A percentile compares a stretch with the other conserved stretches of the same genome.
Conservation (phyloP, 1,140 invertebrate species). For the Trissolcus basalis region DNA sequence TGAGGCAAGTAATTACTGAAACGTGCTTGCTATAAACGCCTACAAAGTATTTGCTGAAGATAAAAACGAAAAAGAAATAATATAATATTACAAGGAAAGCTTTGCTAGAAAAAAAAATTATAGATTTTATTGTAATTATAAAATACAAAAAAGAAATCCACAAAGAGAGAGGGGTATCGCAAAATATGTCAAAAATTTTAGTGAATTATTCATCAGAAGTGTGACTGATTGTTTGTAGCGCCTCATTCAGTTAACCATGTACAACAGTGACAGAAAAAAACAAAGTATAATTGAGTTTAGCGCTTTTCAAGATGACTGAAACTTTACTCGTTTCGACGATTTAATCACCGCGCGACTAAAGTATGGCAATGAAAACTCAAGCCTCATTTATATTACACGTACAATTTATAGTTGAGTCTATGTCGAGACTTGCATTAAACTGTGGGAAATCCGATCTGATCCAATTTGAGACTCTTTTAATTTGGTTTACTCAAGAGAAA, state of each 20-base stretch:
- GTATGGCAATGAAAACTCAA: constrained; percentile 58
- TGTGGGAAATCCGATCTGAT: constrained; percentile 61
- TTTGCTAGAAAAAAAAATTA: constrained; percentile 8
- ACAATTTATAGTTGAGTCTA: constrained; percentile 55
- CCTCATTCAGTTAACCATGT: constrained; percentile 55
- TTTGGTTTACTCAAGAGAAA: constrained; percentile 58
- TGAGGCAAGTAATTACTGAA: constrained; percentile 26
- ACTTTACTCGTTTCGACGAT: constrained; percentile 57
- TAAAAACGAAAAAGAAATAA: constrained; percentile 18
- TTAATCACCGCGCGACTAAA: constrained; percentile 54
- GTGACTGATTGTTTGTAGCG: constrained; percentile 20
- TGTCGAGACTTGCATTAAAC: constrained; percentile 59
- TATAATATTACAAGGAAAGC: constrained; percentile 10
- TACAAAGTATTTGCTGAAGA: constrained; percentile 14
- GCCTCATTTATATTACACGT: constrained; percentile 62
- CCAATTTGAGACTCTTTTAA: constrained; percentile 61
- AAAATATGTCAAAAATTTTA: background rate
- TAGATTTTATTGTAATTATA: too few species aligned
- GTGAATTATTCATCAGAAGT: background rate
- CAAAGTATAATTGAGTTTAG: constrained; percentile 46
- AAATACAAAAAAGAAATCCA: too few species aligned
- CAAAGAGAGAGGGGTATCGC: too few species aligned
- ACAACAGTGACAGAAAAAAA: constrained; percentile 38
- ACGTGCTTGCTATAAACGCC: constrained; percentile 15
- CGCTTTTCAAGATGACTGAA: constrained; percentile 47